Conservation (phyloP, 53 echinoderm and acorn worm genomes). For the Actinopyga echinites region DNA sequence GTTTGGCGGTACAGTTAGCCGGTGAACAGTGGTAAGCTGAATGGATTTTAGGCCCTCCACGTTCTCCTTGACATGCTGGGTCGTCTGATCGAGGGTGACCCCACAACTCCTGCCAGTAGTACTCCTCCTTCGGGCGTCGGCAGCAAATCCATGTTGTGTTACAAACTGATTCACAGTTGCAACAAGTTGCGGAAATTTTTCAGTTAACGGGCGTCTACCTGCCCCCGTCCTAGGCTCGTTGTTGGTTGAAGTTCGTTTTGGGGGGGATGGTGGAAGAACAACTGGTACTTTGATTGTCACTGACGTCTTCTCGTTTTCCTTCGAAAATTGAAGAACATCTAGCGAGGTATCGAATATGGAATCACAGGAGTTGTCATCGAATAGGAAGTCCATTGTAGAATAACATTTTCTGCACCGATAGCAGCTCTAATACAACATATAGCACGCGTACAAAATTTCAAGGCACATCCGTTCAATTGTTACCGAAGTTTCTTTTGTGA, state of each 20-base stretch:
- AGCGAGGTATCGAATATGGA: not conserved
- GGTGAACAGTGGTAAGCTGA: not conserved
- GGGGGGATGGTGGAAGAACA: not conserved
- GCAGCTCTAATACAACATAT: too few relatives aligned
- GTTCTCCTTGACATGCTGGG: not conserved
- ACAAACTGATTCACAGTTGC: not conserved
- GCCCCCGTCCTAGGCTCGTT: not conserved
- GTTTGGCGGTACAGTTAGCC: slow-evolving; percentile 12
- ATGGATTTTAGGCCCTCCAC: not conserved
- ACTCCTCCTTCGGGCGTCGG: not conserved
- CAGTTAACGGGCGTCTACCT: not conserved
- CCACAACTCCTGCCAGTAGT: not conserved
- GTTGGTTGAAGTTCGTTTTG: not conserved
- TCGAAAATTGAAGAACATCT: not conserved
- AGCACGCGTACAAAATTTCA: too few relatives aligned
- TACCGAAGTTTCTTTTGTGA: too few relatives aligned
- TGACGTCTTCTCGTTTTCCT: not conserved
- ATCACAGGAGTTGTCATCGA: not conserved
- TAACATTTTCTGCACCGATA: too few relatives aligned
- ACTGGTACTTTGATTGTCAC: not conserved
- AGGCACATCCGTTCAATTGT: too few relatives aligned
- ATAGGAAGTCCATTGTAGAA: not conserved
- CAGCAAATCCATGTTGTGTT: slow-evolving; percentile 10
- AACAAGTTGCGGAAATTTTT: slow-evolving; percentile 4
- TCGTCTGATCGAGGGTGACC: not conserved